These are phyloP conservation scores for Clamator glandarius DNA, from an alignment of 2,797 vertebrate species.

Conservation along the genomic window DNA sequence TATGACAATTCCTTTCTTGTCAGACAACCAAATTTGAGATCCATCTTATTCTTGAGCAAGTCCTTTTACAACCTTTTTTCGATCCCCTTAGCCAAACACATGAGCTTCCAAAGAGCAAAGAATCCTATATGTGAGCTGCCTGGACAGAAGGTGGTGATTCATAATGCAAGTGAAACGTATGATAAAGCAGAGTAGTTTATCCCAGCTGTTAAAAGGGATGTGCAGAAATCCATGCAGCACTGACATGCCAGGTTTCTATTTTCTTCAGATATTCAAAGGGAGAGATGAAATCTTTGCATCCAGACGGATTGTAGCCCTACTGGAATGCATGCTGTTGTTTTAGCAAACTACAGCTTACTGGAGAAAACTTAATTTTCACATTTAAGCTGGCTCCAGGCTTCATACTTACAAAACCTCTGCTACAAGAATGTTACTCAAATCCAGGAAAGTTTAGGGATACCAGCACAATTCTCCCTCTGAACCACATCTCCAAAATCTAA, in stretches of 20 bases:
- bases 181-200: slow-evolving; percentile 63
- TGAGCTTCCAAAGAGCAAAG: slow-evolving; percentile 3
- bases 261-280: slow-evolving; percentile 53
- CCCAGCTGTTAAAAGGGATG: slow-evolving; percentile 69
- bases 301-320: slow-evolving; percentile 61
- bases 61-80: slow-evolving; percentile 21
- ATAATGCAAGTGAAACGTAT: slow-evolving; percentile 51
- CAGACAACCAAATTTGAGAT: slow-evolving; percentile 21
- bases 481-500: slow-evolving; percentile 10
- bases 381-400: slow-evolving; percentile 62
- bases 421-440: slow-evolving; percentile 59
- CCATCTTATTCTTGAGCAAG: neutral
- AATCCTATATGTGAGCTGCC: slow-evolving; percentile 20
- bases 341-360: slow-evolving; percentile 71
- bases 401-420: slow-evolving; percentile 56
- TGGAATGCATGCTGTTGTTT: slow-evolving; percentile 60
- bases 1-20: slow-evolving; percentile 17
- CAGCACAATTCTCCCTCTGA: slow-evolving; percentile 32
- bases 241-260: slow-evolving; percentile 60
- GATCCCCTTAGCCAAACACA: neutral
- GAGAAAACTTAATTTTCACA: slow-evolving; percentile 74
- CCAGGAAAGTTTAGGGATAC: slow-evolving; percentile 36
- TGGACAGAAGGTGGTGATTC: slow-evolving; percentile 52
- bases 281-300: slow-evolving; percentile 49
- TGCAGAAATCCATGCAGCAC: slow-evolving; percentile 46